Conservation (phyloP, 2,888 invertebrate species). For the Congeria kusceri region DNA sequence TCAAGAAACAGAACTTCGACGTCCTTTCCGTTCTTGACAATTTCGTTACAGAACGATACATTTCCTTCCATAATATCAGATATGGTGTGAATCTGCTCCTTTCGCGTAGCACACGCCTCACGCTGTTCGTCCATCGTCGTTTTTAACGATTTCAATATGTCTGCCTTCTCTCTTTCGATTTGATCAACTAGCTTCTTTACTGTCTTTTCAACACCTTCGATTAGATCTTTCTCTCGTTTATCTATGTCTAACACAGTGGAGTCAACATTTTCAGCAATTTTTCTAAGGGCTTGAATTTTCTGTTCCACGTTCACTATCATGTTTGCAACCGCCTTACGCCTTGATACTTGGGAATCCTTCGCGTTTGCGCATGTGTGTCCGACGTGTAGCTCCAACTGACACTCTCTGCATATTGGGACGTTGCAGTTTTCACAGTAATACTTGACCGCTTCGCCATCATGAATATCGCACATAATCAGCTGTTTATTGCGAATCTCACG, state of each 20-base stretch:
- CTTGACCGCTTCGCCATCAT: slow-evolving; percentile 58
- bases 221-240: slow-evolving; percentile 55
- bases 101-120: slow-evolving; percentile 48
- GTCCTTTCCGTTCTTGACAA: slow-evolving; percentile 60
- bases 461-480: slow-evolving; percentile 48
- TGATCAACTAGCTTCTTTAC: slow-evolving; percentile 60
- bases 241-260: slow-evolving; percentile 53
- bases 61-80: slow-evolving; percentile 50
- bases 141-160: slow-evolving; percentile 52
- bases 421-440: slow-evolving; percentile 64
- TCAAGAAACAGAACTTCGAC: slow-evolving; percentile 63
- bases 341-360: slow-evolving; percentile 48
- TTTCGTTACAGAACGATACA: slow-evolving; percentile 56
- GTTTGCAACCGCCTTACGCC: slow-evolving; percentile 50
- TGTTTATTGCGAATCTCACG: slow-evolving; percentile 57
- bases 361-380: slow-evolving; percentile 52
- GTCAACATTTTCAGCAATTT: slow-evolving; percentile 52
- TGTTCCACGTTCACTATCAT: slow-evolving; percentile 51
- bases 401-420: slow-evolving; percentile 63
- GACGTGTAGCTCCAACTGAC: slow-evolving; percentile 56
- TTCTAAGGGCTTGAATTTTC: slow-evolving; percentile 45
- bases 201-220: slow-evolving; percentile 60
- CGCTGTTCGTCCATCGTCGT: slow-evolving; percentile 61
- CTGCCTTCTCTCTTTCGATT: slow-evolving; percentile 63
- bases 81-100: slow-evolving; percentile 42